phyloP scores from a whole-genome alignment of 2,797 vertebrate species.

The Malacoctenus gilli region DNA sequence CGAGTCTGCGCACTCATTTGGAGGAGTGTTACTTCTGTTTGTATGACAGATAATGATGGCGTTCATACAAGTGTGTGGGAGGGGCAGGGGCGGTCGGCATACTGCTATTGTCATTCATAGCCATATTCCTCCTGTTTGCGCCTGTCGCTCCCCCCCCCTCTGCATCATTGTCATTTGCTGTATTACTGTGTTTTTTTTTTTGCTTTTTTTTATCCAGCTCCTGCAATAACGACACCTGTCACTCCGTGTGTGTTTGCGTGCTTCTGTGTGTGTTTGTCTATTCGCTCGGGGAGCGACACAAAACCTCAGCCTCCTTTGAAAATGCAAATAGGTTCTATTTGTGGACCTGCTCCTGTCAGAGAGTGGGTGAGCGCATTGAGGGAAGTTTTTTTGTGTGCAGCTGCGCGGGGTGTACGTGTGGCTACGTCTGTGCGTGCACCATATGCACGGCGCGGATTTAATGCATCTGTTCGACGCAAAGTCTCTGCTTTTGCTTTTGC shows the following conservation, averaged over 20 bases:
- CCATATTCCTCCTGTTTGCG: constrained; percentile 40
- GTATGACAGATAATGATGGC: constrained; percentile 55
- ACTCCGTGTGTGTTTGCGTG: constrained; percentile 23
- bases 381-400: constrained; percentile 56
- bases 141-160: constrained; percentile 33
- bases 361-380: constrained; percentile 57
- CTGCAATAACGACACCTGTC: constrained; percentile 58
- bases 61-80: constrained; percentile 46
- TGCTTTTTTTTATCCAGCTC: constrained; percentile 16
- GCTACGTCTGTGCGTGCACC: constrained; percentile 21
- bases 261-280: constrained; percentile 28
- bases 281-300: constrained; percentile 46
- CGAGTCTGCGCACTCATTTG: constrained; percentile 34
- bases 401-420: constrained; percentile 21
- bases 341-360: constrained; percentile 63
- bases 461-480: constrained; percentile 37
- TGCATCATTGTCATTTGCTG: constrained; percentile 53
- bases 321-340: constrained; percentile 79
- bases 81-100: constrained; percentile 31
- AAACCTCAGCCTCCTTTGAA: constrained; percentile 65
- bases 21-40: constrained; percentile 41
- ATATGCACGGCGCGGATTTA: constrained; percentile 20
- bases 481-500: constrained; percentile 22
- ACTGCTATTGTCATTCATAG: constrained; percentile 64
- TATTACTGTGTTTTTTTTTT: constrained; percentile 16